These are phyloP conservation scores for Platerodrilus igneus DNA, from an alignment of 2,888 invertebrate genomes.

Conservation along the genomic window DNA sequence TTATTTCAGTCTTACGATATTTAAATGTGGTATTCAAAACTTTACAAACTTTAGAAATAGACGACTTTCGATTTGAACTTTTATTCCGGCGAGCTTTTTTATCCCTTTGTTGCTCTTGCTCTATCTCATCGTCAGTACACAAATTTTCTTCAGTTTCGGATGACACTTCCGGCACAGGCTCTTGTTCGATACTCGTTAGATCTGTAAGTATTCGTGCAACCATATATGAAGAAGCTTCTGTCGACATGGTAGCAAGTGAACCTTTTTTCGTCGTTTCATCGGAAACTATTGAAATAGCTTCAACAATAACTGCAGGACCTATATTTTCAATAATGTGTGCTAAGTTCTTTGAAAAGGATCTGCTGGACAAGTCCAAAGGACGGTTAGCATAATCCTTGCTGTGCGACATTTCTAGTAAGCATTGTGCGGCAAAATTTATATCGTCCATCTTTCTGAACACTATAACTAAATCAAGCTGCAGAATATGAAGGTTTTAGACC, in stretches of 20 bases:
- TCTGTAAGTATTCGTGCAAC: conserved; percentile 60
- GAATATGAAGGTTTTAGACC: too few species aligned
- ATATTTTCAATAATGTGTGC: conserved; percentile 25
- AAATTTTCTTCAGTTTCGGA: conserved; percentile 41
- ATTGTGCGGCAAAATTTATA: conserved; percentile 57
- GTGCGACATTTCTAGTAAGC: conserved; percentile 58
- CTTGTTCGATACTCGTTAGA: conserved; percentile 55
- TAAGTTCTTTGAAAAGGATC: conserved; percentile 29
- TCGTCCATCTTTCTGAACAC: too few species aligned
- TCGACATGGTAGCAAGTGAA: conserved; percentile 28
- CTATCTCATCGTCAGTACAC: conserved; percentile 39
- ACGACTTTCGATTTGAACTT: conserved; percentile 24
- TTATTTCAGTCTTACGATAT: conserved; percentile 18
- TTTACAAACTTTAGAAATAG: conserved; percentile 21
- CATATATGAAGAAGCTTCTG: conserved; percentile 51
- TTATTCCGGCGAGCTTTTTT: conserved; percentile 35
- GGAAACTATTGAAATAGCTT: conserved; percentile 36
- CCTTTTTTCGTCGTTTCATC: conserved; percentile 32
- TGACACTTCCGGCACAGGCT: conserved; percentile 51
- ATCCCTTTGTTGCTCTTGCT: conserved; percentile 34
- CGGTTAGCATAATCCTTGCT: conserved; percentile 45
- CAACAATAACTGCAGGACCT: conserved; percentile 41
- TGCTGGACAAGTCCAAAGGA: conserved; percentile 44
- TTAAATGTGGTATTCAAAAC: conserved; percentile 18
- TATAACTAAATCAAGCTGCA: too few species aligned